These are phyloP conservation scores for Carcharodon carcharias DNA, from an alignment of 2,797 vertebrate species.

Conservation along the genomic window DNA sequence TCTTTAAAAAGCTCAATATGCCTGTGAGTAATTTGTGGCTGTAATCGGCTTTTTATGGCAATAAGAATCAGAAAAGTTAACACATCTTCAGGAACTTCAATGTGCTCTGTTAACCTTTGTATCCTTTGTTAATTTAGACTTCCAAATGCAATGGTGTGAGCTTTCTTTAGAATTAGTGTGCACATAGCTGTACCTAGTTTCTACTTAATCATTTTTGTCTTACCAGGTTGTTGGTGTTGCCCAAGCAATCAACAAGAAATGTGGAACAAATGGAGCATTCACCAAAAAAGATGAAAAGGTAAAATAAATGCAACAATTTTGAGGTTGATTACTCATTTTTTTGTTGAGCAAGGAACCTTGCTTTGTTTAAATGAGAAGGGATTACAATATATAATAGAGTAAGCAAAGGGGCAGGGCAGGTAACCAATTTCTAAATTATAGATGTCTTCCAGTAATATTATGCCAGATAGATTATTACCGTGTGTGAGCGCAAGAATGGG, in stretches of 20 bases:
- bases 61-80: not conserved
- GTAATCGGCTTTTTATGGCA: too few species aligned
- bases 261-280: conserved; percentile 75
- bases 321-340: not conserved
- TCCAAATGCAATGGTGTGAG: not conserved
- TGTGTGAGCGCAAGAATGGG: not conserved
- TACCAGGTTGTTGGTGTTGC: conserved; percentile 89
- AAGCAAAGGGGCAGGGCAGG: not conserved
- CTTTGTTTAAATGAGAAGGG: not conserved
- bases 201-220: conserved; percentile 41
- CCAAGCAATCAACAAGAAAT: conserved; percentile 95
- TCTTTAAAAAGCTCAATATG: too few species aligned
- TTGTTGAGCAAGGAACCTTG: not conserved
- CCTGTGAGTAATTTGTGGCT: too few species aligned
- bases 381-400: not conserved
- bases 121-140: conserved; percentile 4
- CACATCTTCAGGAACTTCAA: not conserved
- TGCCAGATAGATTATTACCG: not conserved
- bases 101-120: too few species aligned
- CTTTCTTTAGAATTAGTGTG: not conserved
- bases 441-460: not conserved
- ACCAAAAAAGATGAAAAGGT: conserved; percentile 96
- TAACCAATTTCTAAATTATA: not conserved
- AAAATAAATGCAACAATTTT: conserved; percentile 37
- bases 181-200: conserved; percentile 28